Evolutionary conservation across 2,797 vertebrate species (phyloP), one percentile per base, ranked within the genome.

Genomic region (Pangasius macronema): DNA sequence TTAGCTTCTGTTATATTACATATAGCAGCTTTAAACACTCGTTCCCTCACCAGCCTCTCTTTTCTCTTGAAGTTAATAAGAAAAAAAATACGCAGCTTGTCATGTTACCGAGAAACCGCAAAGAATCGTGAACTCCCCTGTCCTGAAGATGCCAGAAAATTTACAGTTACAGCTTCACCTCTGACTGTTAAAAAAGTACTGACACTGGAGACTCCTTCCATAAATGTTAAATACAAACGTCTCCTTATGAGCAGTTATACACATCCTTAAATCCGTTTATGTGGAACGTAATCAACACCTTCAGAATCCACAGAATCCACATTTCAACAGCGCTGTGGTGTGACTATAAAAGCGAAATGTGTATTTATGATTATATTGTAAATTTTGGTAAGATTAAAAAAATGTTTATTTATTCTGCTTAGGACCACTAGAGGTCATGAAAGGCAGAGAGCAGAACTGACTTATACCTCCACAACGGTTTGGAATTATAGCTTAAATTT

Each of bases 151-250:
- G 33, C 13, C 7, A 0, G 46, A 1, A 76, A 51, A 30, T 33
- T 36, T 61, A 55, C 39, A n/a, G 10, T n/a, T 51, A 18, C 16
- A 53, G 16, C 27, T 77, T 30, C 1, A 20, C 3, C 16, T 18
- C 46, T 76, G 73, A 75, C 72, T 33, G 5, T n/a, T 57, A 3
- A 27, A 30, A 27, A 59, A 80, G 53, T 1, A 4, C 55, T 27
- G 77, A 80, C 5, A 80, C 53, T 80, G 77, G 77, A 59, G 55
- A 59, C 77, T 80, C 51, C 76, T 79, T 79, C 51, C 30, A 13
- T 27, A 33, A 5, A 22, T 2, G 1, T 51, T 73, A 42, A 16
- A 46, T 51, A n/a, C 0, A 59, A 61, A 24, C 55, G 8, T 55
- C 51, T 79, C 51, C 16, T 27, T 14, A n/a, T 46, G 9, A 27